Evolutionary conservation across 1,140 invertebrate genomes (phyloP).

Genomic region (Grapholita molesta): DNA sequence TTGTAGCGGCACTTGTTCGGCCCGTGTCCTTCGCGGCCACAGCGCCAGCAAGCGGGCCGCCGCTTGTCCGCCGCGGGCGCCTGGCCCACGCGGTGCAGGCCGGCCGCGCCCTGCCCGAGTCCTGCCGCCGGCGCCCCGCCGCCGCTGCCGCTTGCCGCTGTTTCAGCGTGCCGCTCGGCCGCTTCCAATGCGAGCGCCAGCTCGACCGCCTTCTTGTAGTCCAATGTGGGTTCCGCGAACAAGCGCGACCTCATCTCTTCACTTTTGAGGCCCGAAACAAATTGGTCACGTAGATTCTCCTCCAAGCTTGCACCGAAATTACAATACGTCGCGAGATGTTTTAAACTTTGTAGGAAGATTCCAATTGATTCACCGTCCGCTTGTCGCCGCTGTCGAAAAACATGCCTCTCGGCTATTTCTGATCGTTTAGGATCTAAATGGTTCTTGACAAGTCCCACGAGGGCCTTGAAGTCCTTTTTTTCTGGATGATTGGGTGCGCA

Average conservation of each 20-base stretch:
- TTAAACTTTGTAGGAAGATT: constrained; percentile 39
- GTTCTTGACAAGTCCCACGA: constrained; percentile 34
- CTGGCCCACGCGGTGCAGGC: constrained; percentile 22
- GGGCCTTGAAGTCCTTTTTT: constrained; percentile 32
- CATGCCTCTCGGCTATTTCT: constrained; percentile 28
- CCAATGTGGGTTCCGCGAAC: constrained; percentile 20
- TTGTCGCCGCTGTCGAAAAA: constrained; percentile 43
- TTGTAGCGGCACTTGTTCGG: constrained; percentile 2
- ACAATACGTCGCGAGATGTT: constrained; percentile 39
- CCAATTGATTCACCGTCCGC: constrained; percentile 29
- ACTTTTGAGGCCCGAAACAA: constrained; percentile 29
- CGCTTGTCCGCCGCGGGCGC: neutral
- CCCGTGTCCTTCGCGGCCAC: neutral
- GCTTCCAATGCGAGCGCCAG: constrained; percentile 20
- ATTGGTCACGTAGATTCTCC: constrained; percentile 34
- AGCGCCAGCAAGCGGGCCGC: constrained; percentile 14
- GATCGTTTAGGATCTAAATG: constrained; percentile 32
- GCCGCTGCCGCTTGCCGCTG: constrained; percentile 5
- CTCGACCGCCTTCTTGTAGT: constrained; percentile 24
- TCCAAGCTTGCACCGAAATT: constrained; percentile 33
- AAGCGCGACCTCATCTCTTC: constrained; percentile 28
- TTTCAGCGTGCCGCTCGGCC: constrained; percentile 20
- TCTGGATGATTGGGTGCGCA: constrained; percentile 38
- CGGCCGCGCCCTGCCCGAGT: constrained; percentile 18
- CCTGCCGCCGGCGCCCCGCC: constrained; percentile 6